These are phyloP conservation scores for Serranochromis macrocephalus DNA, from an alignment of 2,113 vertebrate genomes.

Conservation along the genomic window DNA sequence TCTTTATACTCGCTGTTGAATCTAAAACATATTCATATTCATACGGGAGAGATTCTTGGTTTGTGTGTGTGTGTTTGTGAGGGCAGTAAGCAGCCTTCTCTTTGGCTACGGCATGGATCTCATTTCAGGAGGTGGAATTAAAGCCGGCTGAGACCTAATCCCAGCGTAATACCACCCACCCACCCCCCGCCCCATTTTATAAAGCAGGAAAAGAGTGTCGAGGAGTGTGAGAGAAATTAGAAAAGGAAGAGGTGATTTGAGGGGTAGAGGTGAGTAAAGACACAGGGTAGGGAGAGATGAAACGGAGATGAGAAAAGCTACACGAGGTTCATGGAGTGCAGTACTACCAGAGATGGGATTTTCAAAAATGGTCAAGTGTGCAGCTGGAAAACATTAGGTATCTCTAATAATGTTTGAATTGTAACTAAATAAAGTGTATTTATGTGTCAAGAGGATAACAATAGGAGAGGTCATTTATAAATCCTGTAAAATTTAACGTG, in stretches of 20 bases:
- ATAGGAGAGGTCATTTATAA: not conserved
- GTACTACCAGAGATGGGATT: not conserved
- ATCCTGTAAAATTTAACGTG: not conserved
- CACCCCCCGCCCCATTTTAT: not conserved
- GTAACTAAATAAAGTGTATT: not conserved
- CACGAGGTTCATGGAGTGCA: not conserved
- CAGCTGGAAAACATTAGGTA: not conserved
- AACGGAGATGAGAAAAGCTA: not conserved
- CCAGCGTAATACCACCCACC: slow-evolving; percentile 26
- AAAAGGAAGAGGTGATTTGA: not conserved
- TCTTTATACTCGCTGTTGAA: not conserved
- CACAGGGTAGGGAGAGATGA: not conserved
- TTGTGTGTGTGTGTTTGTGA: not conserved
- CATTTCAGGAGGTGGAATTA: slow-evolving; percentile 61
- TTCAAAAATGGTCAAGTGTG: not conserved
- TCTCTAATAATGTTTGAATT: not conserved
- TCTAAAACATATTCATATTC: not conserved
- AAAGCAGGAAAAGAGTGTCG: not conserved
- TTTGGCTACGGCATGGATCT: slow-evolving; percentile 35
- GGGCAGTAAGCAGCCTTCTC: slow-evolving; percentile 6
- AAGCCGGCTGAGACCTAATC: slow-evolving; percentile 60
- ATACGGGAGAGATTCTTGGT: not conserved
- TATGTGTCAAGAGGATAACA: not conserved
- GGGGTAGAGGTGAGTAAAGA: not conserved
- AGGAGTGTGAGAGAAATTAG: not conserved